Evolutionary conservation across 1,140 invertebrate genomes (phyloP).

Genomic region (Monomorium pharaonis): DNA sequence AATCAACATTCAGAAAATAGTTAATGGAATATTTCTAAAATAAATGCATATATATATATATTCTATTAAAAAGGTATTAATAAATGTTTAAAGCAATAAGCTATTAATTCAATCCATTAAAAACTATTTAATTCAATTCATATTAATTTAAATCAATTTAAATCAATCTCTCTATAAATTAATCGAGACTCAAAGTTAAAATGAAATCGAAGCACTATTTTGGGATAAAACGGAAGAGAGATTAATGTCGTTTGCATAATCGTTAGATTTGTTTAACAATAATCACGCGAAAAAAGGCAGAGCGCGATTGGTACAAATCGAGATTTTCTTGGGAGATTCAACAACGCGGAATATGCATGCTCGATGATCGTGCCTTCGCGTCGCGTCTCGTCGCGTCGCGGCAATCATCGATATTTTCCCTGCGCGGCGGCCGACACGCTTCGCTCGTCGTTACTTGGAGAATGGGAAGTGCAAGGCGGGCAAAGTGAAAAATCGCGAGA

Average conservation of each 20-base stretch:
- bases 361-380: neutral
- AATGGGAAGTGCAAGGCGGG: constrained; percentile 56
- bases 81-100: neutral
- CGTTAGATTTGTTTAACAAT: neutral
- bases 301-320: constrained; percentile 29
- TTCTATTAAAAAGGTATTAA: neutral
- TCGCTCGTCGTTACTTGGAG: constrained; percentile 53
- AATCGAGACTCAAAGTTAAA: neutral
- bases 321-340: neutral
- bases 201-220: neutral
- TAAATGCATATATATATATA: neutral
- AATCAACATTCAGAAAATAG: constrained; percentile 8
- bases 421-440: constrained; percentile 23
- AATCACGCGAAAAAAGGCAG: neutral
- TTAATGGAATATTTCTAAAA: neutral
- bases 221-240: too few relatives aligned
- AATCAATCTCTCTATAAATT: neutral
- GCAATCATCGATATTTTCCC: constrained; percentile 61
- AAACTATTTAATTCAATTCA: too few relatives aligned
- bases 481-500: constrained; percentile 71
- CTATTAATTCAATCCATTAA: neutral
- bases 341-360: constrained; percentile 8
- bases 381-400: constrained; percentile 6
- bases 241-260: neutral
- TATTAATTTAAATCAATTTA: too few relatives aligned